Base-by-base conservation (phyloP, 2,888 invertebrate species). In the Drosophila niveifrons region DNA sequence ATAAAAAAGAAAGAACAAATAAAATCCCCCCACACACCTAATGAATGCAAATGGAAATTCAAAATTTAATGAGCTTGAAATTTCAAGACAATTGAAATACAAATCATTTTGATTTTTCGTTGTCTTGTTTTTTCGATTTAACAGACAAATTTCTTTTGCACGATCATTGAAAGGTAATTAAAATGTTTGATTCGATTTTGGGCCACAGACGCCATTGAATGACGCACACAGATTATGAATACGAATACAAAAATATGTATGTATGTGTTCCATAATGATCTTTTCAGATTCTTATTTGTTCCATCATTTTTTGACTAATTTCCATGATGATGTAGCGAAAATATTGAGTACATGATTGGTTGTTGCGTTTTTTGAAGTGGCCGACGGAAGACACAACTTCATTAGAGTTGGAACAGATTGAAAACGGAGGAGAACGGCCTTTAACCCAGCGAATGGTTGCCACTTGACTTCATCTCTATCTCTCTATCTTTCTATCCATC, bases 81-180 rank as follows among this genome's bases (percentile, higher is more conserved):
- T 77, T 77, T 57, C 62, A 46, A 78, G 41, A 76, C 78, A 76
- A 74, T 64, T 67, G 75, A 72, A 70, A 72, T 74, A 66, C 70
- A 73, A 71, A 71, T 70, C 70, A 78, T 70, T 70, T 66, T 67
- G 48, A 51, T n/a, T 56, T 63, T 36, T 15, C 3, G 13, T 41
- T 17, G 7, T 34, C 4, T 41, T 41, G 23, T 52, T 46, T 31
- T 44, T 44, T 65, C 52, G 61, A 62, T 61, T 67, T 61, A 72
- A 64, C 66, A 66, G 59, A 72, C 64, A 72, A 75, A 78, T 85
- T 77, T 74, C 84, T 88, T 80, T 83, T 88, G 90, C 90, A 83
- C 76, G 90, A 90, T 85, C 91, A 91, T 91, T 85, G 88, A 77
- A 82, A 89, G 90, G 90, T 91, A 91, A 91, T 91, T 91, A 91